Evolutionary conservation across 2,888 invertebrate species (phyloP).

Genomic region (Chirona hameri): DNA sequence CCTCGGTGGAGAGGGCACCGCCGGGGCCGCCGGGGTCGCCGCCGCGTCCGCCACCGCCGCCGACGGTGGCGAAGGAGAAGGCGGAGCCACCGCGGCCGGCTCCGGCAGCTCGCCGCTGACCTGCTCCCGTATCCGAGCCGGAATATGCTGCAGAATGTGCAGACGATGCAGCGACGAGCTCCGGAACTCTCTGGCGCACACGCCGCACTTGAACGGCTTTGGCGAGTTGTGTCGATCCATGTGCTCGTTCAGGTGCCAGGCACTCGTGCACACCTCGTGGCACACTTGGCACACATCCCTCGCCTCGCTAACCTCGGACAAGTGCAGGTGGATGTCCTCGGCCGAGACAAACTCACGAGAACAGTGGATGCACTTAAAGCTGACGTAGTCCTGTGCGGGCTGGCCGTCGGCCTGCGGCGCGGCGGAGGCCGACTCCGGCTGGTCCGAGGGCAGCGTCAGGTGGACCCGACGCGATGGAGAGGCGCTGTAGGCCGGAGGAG

Average conservation of each 20-base stretch:
- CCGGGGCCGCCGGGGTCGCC: slow-evolving; percentile 35
- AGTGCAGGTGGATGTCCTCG: slow-evolving; percentile 36
- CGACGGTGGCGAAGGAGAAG: slow-evolving; percentile 35
- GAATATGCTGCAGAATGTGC: slow-evolving; percentile 39
- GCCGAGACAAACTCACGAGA: slow-evolving; percentile 34
- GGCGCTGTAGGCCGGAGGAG: not conserved
- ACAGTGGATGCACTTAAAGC: slow-evolving; percentile 39
- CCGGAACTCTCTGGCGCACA: slow-evolving; percentile 37
- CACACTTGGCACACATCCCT: slow-evolving; percentile 38
- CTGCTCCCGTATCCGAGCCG: slow-evolving; percentile 37
- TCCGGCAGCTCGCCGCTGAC: slow-evolving; percentile 32
- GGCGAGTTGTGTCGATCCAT: slow-evolving; percentile 37
- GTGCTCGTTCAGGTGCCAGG: slow-evolving; percentile 35
- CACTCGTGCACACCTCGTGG: slow-evolving; percentile 37
- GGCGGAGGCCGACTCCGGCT: not conserved
- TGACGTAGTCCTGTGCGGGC: slow-evolving; percentile 30
- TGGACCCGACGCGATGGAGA: not conserved
- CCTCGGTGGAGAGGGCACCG: slow-evolving; percentile 34
- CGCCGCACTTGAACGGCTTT: slow-evolving; percentile 35
- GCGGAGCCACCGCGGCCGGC: slow-evolving; percentile 34
- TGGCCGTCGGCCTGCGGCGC: too few relatives aligned
- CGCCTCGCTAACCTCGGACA: slow-evolving; percentile 35
- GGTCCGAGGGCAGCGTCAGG: not conserved
- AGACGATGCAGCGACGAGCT: slow-evolving; percentile 36
- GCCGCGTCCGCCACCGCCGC: slow-evolving; percentile 37